Evolutionary conservation across 2,797 vertebrate genomes (phyloP).

Genomic region (Pogonophryne albipinna): DNA sequence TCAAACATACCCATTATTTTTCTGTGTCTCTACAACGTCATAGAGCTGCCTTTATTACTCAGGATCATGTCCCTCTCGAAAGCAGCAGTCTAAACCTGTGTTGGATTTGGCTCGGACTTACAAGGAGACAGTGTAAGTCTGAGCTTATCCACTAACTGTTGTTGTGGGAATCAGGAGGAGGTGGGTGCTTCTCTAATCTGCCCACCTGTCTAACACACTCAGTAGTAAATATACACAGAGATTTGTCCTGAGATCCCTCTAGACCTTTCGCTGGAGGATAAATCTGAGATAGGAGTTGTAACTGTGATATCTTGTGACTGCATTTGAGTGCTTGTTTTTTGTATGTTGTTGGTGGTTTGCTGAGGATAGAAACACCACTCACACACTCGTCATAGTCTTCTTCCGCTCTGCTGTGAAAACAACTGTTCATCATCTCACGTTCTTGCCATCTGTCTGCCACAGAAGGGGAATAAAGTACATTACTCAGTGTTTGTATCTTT

Average conservation of each 20-base stretch:
- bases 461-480: slow-evolving; percentile 39
- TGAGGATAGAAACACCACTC: slow-evolving; percentile 12
- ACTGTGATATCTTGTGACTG: slow-evolving; percentile 12
- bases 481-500: slow-evolving; percentile 22
- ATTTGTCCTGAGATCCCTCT: slow-evolving; percentile 56
- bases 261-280: slow-evolving; percentile 6
- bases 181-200: slow-evolving; percentile 64
- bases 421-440: slow-evolving; percentile 56
- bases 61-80: slow-evolving; percentile 48
- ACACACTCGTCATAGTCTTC: slow-evolving; percentile 15
- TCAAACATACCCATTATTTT: neutral
- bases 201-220: slow-evolving; percentile 70
- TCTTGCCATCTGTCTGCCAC: slow-evolving; percentile 50
- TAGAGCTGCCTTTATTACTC: slow-evolving; percentile 50
- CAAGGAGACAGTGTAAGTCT: slow-evolving; percentile 56
- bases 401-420: slow-evolving; percentile 36
- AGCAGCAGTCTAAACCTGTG: slow-evolving; percentile 49
- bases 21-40: slow-evolving; percentile 26
- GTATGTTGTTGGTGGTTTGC: slow-evolving; percentile 24
- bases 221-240: slow-evolving; percentile 55
- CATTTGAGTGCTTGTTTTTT: slow-evolving; percentile 21
- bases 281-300: slow-evolving; percentile 21
- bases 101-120: slow-evolving; percentile 70
- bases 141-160: slow-evolving; percentile 72
- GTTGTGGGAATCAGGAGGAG: slow-evolving; percentile 51